Evolutionary conservation across 2,113 vertebrate species (phyloP), one percentile per base, ranked within the genome.

Genomic region (Rhipidura dahli): DNA sequence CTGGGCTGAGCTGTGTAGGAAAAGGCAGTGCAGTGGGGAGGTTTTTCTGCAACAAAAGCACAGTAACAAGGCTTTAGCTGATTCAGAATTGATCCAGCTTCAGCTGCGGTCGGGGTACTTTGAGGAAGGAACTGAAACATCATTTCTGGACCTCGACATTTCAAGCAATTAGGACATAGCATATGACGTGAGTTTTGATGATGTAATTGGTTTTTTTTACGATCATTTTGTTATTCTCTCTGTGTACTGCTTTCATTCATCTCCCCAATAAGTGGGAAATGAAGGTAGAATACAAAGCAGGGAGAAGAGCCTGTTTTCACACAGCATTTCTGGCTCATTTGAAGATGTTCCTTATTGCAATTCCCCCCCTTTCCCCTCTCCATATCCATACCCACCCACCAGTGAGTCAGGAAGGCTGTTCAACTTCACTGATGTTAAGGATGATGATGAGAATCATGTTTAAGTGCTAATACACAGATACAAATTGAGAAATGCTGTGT

Each of bases 231-330:
- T 69, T 87, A 94, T 78, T 94, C 61, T 88, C 11, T 54, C 51
- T 57, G 27, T 76, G 49, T 61, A 40, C 33, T 57, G 73, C 54
- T 31, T 80, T 93, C 82, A 83, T 83, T 92, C 63, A 49, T 64
- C 60, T 92, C 71, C 92, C 77, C 57, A 71, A 0, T 54, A 86
- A 92, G 28, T 56, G 70, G 56, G n/a, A 77, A 82, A 73, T 54
- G 30, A 92, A 90, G 22, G 47, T 28, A 75, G 79, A 93, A 83
- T 87, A 86, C 35, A 86, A 88, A 93, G 40, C 56, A 94, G 93
- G 26, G 44, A 70, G 60, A 78, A 83, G 51, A 51, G 40, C 6
- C 37, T 66, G 14, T 53, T 72, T 72, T 71, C 73, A 71, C 44
- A 60, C 0, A 0, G 44, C 0, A 3, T 54, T 94, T 95, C 76